Base-by-base conservation (phyloP, 2,797 vertebrate species). In the Poecilia velifera region DNA sequence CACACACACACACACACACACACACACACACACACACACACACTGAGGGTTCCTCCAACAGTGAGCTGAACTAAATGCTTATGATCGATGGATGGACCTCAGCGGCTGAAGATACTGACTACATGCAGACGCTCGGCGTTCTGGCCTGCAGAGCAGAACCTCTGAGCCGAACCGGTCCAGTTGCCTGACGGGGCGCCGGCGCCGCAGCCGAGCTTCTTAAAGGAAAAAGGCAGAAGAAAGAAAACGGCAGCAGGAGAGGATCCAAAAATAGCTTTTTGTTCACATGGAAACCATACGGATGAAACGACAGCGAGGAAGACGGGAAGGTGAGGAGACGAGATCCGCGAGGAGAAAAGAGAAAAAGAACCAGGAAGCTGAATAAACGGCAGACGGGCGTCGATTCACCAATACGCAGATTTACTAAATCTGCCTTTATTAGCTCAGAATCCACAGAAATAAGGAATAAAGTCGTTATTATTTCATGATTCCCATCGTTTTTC, bases 221-320 rank as follows among this genome's bases (percentile, higher is more conserved):
- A 64, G 34, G 18, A 66, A 7, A 66, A 66, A 66, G 62, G 62
- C 6, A 22, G 62, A 68, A 41, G 64, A 68, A 68, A 68, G 64
- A 39, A 68, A 68, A 25, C 39, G 74, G 12, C 4, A 28, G 59
- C 13, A 43, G 39, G 47, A 47, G 47, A 14, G 39, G 51, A n/a
- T 82, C 89, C 85, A 89, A 85, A 92, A 91, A 91, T 90, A 93
- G 85, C 36, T 84, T 91, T 87, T 82, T 72, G 92, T 91, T 93
- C 85, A 87, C 91, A 93, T 91, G 91, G 90, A 93, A 93, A 93
- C 89, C 82, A 84, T 62, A 80, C 20, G 45, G 82, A 77, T 31
- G 74, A 88, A 81, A 77, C 2, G 82, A 72, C 28, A 28, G 4
- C 0, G n/a, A 78, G 22, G 59, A 16, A n/a, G 22, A 51, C 0